Conservation (phyloP, 1,140 invertebrate genomes). For the Pachypsylla venusta region DNA sequence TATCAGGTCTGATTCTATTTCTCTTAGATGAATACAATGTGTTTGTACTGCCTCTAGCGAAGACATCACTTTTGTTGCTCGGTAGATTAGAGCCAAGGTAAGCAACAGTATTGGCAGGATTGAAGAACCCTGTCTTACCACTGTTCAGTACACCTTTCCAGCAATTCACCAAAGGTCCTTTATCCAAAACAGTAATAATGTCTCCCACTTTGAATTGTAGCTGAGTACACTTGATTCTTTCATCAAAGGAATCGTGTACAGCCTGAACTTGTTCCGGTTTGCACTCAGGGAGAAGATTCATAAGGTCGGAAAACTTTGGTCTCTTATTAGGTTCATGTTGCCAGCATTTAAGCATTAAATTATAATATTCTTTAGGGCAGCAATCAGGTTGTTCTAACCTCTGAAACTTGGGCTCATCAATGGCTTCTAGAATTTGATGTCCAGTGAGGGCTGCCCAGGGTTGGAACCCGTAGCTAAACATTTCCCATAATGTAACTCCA, state of each 20-base stretch:
- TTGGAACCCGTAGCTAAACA: conserved; percentile 96
- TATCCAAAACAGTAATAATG: conserved; percentile 85
- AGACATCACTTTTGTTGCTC: conserved; percentile 42
- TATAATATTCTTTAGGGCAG: conserved; percentile 87
- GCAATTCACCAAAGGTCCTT: conserved; percentile 43
- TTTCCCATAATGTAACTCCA: conserved; percentile 97
- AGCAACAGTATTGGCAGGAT: conserved; percentile 75
- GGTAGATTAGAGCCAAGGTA: conserved; percentile 70
- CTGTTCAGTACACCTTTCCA: conserved; percentile 76
- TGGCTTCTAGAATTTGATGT: conserved; percentile 88
- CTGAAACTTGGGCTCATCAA: conserved; percentile 80
- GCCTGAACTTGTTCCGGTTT: conserved; percentile 83
- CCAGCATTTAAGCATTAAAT: conserved; percentile 91
- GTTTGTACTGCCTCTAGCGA: conserved; percentile 38
- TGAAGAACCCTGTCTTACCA: conserved; percentile 77
- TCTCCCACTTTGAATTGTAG: conserved; percentile 75
- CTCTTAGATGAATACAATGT: conserved; percentile 39
- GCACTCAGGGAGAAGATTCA: conserved; percentile 60
- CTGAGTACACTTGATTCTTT: conserved; percentile 43
- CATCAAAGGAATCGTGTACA: conserved; percentile 38
- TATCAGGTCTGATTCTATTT: conserved; percentile 63
- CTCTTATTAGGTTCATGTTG: conserved; percentile 74
- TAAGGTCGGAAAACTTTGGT: conserved; percentile 80
- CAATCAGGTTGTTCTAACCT: conserved; percentile 83
- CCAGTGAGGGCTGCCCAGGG: conserved; percentile 93